phyloP scores from a whole-genome alignment of 2,113 vertebrate species.

The Ctenodactylus gundi region DNA sequence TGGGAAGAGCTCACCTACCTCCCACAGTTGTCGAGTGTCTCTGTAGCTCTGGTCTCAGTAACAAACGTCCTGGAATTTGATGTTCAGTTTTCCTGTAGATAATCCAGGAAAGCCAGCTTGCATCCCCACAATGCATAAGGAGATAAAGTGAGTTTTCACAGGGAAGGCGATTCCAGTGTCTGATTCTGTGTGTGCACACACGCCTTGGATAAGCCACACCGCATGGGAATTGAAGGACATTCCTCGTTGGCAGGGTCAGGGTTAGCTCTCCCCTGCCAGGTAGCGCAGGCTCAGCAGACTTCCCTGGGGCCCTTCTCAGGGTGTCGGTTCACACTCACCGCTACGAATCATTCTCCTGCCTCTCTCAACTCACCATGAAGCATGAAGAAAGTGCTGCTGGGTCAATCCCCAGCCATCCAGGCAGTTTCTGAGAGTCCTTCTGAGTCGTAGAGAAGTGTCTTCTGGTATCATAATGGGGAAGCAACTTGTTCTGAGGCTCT shows the following conservation, averaged over 20 bases:
- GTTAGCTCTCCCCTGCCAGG: no score
- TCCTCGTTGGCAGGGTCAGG: no score
- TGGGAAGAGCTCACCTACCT: slow-evolving; percentile 40
- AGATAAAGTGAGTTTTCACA: neutral
- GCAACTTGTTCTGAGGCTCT: neutral
- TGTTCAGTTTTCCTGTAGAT: neutral
- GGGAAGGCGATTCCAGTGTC: neutral
- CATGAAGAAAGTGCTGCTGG: neutral
- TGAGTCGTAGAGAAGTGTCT: neutral
- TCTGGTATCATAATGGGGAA: neutral
- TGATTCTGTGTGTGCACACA: neutral
- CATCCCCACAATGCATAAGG: neutral
- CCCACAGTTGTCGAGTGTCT: neutral
- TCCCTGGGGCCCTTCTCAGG: neutral
- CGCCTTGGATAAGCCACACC: neutral
- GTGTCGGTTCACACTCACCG: neutral
- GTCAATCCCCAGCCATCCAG: neutral
- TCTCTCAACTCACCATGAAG: slow-evolving; percentile 45
- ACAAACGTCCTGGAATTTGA: neutral
- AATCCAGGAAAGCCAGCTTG: neutral
- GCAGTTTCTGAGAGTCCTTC: slow-evolving; percentile 17
- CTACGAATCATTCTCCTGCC: neutral
- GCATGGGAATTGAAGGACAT: neutral
- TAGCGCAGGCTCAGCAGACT: no score
- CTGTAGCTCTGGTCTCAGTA: neutral